Evolutionary conservation across 92 coral and sea anemone genomes (phyloP).

Genomic region (Umimayanthus kanabou): DNA sequence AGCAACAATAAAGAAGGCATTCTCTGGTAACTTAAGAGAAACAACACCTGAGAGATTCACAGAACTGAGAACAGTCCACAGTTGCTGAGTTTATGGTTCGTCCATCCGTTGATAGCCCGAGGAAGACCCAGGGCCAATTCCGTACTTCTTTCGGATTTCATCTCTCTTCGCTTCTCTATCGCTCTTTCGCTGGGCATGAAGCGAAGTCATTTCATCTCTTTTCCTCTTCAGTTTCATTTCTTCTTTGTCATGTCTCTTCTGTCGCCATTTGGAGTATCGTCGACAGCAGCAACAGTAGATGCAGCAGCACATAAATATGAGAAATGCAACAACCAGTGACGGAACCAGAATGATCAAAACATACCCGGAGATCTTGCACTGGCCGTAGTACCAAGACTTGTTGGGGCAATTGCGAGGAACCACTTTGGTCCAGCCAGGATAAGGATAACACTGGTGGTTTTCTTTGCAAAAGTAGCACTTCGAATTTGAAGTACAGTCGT

Average conservation of each 20-base stretch:
- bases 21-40: neutral
- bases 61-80: neutral
- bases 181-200: conserved; percentile 83
- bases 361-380: conserved; percentile 78
- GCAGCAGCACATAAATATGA: conserved; percentile 87
- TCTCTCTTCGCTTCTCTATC: conserved; percentile 85
- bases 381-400: conserved; percentile 82
- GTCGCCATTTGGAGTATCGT: conserved; percentile 68
- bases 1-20: neutral
- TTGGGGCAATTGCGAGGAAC: conserved; percentile 80
- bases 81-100: conserved; percentile 38
- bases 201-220: conserved; percentile 81
- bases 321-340: conserved; percentile 65
- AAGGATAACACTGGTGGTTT: conserved; percentile 52
- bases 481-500: conserved; percentile 66
- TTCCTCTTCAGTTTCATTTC: conserved; percentile 87
- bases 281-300: conserved; percentile 99
- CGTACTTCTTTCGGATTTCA: conserved; percentile 94
- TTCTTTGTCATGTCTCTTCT: conserved; percentile 86
- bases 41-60: neutral
- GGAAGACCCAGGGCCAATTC: conserved; percentile 77
- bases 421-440: conserved; percentile 76
- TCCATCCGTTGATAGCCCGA: conserved; percentile 88
- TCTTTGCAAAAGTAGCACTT: conserved; percentile 85
- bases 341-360: conserved; percentile 89